These are phyloP conservation scores for Microplitis deprimator DNA, from an alignment of 2,888 invertebrate species.

Conservation along the genomic window DNA sequence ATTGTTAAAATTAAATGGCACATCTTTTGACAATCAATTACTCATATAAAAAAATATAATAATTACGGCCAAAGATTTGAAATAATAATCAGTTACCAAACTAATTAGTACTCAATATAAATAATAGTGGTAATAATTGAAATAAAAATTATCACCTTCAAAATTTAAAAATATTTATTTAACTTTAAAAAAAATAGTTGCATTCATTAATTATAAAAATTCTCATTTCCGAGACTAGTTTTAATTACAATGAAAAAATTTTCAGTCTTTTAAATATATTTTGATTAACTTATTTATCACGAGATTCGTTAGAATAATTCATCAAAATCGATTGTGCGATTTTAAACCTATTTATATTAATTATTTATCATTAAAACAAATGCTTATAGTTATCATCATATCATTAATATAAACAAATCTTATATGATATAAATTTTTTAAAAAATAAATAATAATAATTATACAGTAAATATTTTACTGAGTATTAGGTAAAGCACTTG, in stretches of 20 bases:
- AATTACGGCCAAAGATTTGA: neutral
- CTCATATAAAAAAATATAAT: neutral
- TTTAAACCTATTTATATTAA: conserved; percentile 6
- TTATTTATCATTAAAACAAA: neutral
- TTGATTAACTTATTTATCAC: neutral
- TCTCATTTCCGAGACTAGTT: neutral
- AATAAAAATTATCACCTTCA: neutral
- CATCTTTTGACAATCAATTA: neutral
- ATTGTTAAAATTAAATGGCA: neutral
- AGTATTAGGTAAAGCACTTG: neutral
- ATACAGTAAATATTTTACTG: neutral
- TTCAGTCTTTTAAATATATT: conserved; percentile 43
- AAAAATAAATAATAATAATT: neutral
- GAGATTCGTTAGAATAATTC: conserved; percentile 5
- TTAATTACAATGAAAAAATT: conserved; percentile 25
- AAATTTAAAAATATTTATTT: neutral
- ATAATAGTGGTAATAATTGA: neutral
- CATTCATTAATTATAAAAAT: neutral
- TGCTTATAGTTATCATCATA: neutral
- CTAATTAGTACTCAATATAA: too few species aligned
- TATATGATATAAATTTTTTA: conserved; percentile 14
- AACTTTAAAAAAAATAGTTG: neutral
- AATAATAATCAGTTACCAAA: too few species aligned
- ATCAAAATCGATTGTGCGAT: conserved; percentile 7
- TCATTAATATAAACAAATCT: neutral